Evolutionary conservation across 2,888 invertebrate genomes (phyloP), one percentile per base, ranked within the genome.

Genomic region (Leistus spinibarbis): DNA sequence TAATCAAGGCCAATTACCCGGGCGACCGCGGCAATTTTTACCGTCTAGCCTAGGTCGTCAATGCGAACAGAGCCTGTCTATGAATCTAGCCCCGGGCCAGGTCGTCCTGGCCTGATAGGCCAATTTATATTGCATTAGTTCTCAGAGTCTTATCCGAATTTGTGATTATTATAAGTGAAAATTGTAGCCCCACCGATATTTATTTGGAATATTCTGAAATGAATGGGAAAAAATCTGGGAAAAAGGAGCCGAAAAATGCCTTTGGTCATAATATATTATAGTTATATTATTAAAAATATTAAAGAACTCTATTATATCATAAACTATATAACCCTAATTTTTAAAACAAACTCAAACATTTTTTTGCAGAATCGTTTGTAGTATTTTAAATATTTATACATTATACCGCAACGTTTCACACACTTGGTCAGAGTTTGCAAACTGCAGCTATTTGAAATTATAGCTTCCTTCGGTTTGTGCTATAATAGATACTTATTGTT

Each of bases 71-170:
- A 60, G 60, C 17, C 69, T 74, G 80, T 81, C 81, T 81, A 80
- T 80, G 80, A 81, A 80, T 80, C 80, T 79, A 79, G 79, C 81
- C 80, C 71, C 75, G 76, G 79, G 81, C 54, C 24, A 75, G 74
- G 68, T 53, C 20, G 24, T 17, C 13, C 76, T 57, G 24, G 69
- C 13, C 76, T 57, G 24, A 72, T 71, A 72, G 76, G 74, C 74
- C 77, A 77, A 77, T 77, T 77, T 77, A 77, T 76, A 77, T 77
- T 77, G 77, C 77, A 77, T 77, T 77, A 77, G 76, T 71, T 56
- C 72, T 54, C 40, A 40, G 40, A 40, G 40, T 40, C 7, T 40
- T 67, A 69, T 24, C 57, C 69, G 75, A 75, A 75, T 75, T 75
- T 75, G 75, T 75, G 69, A 69, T 69, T 75, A 75, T 75, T 69